A percentile compares a stretch with the other conserved stretches of the same genome.
Conservation (phyloP, 2,888 invertebrate species). For the Gymnosoma rotundatum region DNA sequence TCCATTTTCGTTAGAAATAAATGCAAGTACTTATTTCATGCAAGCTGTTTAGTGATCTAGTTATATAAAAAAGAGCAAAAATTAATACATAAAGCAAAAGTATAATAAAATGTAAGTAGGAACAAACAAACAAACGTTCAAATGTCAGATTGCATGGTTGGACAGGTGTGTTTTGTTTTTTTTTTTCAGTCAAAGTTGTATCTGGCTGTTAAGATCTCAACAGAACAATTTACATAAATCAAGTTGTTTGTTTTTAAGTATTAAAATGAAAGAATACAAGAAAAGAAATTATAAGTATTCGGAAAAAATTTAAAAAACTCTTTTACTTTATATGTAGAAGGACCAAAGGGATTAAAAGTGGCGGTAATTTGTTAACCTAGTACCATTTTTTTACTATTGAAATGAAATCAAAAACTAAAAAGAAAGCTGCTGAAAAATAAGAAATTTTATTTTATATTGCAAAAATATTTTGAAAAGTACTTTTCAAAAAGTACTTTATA, state of each 20-base stretch:
- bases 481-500: too few species aligned
- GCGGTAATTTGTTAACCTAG: too few species aligned
- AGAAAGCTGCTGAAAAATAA: too few species aligned
- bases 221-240: constrained; percentile 13
- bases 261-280: neutral
- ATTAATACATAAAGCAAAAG: constrained; percentile 40
- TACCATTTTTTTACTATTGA: too few species aligned
- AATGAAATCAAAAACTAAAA: too few species aligned
- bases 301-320: neutral
- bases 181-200: constrained; percentile 35
- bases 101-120: constrained; percentile 25
- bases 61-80: constrained; percentile 31
- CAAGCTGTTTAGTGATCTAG: constrained; percentile 60
- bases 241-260: constrained; percentile 40
- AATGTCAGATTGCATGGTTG: constrained; percentile 67
- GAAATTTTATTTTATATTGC: too few species aligned
- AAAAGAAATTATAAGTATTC: neutral
- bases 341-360: neutral
- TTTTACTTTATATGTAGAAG: neutral
- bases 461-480: too few species aligned
- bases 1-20: constrained; percentile 39
- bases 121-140: constrained; percentile 20
- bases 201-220: constrained; percentile 44
- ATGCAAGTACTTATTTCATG: constrained; percentile 11
- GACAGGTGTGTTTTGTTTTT: constrained; percentile 56